Conservation (phyloP, 2,113 vertebrate genomes). For the Lichenostomus cassidix region DNA sequence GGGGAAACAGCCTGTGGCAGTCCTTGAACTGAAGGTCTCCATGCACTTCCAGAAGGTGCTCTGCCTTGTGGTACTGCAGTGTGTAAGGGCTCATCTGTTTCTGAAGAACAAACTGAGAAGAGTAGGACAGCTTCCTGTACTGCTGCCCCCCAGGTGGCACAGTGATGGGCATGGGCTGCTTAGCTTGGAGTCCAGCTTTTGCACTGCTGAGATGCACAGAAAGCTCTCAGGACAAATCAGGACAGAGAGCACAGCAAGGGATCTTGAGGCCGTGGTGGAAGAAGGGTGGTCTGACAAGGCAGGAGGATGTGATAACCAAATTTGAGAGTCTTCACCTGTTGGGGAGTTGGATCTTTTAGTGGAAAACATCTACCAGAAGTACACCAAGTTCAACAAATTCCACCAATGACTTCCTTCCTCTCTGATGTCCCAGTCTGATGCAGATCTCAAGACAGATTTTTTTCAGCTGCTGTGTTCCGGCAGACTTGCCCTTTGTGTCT, state of each 20-base stretch:
- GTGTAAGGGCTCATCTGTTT: background rate
- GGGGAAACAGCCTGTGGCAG: background rate
- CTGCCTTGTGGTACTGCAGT: background rate
- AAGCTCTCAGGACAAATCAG: background rate
- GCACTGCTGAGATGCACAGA: background rate
- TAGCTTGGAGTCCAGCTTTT: background rate
- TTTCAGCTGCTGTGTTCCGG: background rate
- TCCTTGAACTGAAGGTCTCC: background rate
- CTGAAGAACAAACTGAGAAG: background rate
- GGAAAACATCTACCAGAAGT: background rate
- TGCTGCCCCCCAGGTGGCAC: background rate
- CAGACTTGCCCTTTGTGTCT: background rate
- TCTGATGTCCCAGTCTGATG: background rate
- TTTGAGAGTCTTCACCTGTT: background rate
- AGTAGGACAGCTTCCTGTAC: fast-evolving
- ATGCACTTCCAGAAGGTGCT: background rate
- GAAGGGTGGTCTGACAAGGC: background rate
- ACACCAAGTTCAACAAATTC: background rate
- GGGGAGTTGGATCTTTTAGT: background rate
- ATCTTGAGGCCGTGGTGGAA: background rate
- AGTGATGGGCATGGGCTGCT: fast-evolving
- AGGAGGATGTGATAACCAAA: background rate
- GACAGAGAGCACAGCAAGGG: background rate
- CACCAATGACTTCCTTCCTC: background rate
- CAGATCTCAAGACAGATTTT: background rate